phyloP scores from a whole-genome alignment of 2,797 vertebrate species.

The Sebastes cheni region DNA sequence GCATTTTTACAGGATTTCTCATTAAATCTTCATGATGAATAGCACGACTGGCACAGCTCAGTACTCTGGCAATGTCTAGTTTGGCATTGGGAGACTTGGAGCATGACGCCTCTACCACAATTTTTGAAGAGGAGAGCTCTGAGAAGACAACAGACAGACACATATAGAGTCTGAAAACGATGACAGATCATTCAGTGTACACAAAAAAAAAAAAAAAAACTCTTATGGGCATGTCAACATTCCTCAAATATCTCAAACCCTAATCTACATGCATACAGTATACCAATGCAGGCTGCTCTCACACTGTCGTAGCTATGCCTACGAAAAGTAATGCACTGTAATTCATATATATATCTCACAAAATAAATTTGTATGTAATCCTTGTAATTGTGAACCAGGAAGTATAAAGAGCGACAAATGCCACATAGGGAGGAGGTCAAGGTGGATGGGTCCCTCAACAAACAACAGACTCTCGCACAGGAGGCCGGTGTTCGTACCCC shows the following conservation, averaged over 20 bases:
- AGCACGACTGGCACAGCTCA: slow-evolving; percentile 12
- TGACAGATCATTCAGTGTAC: background rate
- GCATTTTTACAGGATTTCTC: slow-evolving; percentile 31
- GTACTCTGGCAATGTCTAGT: background rate
- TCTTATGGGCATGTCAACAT: background rate
- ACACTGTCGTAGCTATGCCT: too few species aligned
- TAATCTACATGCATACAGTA: background rate
- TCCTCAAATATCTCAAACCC: background rate
- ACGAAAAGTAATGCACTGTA: too few species aligned
- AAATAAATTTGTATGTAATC: too few species aligned
- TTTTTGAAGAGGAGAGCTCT: background rate
- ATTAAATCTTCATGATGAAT: slow-evolving; percentile 43
- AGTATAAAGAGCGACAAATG: too few species aligned
- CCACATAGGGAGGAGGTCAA: too few species aligned
- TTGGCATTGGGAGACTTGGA: background rate
- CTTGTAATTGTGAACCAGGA: too few species aligned
- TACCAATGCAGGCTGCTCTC: background rate
- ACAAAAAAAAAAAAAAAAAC: background rate
- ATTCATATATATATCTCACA: too few species aligned
- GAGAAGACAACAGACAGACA: background rate
- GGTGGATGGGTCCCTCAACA: too few species aligned
- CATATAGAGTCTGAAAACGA: background rate
- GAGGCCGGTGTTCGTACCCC: too few species aligned
- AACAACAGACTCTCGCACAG: too few species aligned
- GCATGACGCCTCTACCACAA: background rate